A percentile compares a stretch with the other conserved stretches of the same genome.
Evolutionary conservation across 1,140 invertebrate species (phyloP).

Genomic region (Bombus impatiens): DNA sequence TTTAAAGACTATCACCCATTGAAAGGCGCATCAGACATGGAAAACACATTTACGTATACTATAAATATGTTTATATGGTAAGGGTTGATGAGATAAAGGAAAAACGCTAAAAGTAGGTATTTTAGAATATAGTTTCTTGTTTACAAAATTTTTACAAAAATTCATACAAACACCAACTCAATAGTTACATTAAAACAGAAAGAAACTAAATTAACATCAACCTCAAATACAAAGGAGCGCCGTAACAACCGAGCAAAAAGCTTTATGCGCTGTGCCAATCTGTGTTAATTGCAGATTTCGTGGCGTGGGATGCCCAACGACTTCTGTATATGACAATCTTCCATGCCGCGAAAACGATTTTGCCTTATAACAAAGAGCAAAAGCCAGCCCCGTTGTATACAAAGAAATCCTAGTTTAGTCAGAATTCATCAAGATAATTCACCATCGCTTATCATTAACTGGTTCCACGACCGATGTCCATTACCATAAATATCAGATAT

Average conservation of each 20-base stretch:
- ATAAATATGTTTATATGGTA: no score
- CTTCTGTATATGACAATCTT: not conserved
- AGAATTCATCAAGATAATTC: slow-evolving; percentile 40
- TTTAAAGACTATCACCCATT: no score
- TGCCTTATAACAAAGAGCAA: not conserved
- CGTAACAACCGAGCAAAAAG: no score
- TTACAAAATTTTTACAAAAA: no score
- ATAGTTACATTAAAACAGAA: no score
- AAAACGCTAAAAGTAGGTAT: no score
- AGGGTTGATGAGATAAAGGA: no score
- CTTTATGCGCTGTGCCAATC: not conserved
- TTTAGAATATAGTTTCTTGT: no score
- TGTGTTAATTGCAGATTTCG: slow-evolving; percentile 19
- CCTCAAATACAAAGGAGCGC: not conserved
- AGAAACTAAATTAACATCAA: not conserved
- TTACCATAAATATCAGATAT: slow-evolving; percentile 62
- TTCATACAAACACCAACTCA: no score
- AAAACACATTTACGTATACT: no score
- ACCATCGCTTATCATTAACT: slow-evolving; percentile 41
- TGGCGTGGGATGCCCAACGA: not conserved
- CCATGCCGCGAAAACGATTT: slow-evolving; percentile 3
- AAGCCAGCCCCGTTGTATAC: slow-evolving; percentile 40
- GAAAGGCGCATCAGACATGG: no score
- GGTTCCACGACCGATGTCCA: slow-evolving; percentile 58
- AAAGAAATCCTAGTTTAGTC: slow-evolving; percentile 38